Evolutionary conservation across 2,888 invertebrate species (phyloP).

Genomic region (Diaprepes abbreviatus): DNA sequence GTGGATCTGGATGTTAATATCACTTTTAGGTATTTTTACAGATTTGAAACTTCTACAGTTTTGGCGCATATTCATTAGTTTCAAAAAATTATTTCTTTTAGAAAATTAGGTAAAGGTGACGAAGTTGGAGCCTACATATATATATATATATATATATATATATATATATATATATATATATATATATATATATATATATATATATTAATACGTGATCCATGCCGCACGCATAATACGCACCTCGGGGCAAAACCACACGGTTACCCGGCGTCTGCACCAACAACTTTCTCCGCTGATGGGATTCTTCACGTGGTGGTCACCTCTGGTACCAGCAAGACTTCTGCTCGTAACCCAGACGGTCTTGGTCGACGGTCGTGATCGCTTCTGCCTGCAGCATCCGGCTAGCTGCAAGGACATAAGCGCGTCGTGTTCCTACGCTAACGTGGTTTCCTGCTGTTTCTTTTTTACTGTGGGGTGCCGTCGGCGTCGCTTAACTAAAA

Average conservation of each 20-base stretch:
- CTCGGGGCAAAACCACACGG: neutral
- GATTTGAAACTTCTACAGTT: no score
- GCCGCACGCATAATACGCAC: conserved; percentile 15
- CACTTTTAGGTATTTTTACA: no score
- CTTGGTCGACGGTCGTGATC: conserved; percentile 26
- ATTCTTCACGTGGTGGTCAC: conserved; percentile 31
- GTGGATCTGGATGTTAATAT: no score
- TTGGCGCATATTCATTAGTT: no score
- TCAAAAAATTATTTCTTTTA: no score
- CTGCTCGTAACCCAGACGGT: conserved; percentile 27
- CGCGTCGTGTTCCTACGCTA: neutral
- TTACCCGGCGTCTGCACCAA: conserved; percentile 12
- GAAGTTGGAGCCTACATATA: no score
- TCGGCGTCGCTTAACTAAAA: neutral
- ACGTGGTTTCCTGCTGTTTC: neutral
- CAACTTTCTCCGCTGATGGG: conserved; percentile 46
- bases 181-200: no score
- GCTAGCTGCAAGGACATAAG: neutral
- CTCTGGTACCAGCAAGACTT: conserved; percentile 21
- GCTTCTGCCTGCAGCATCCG: conserved; percentile 22
- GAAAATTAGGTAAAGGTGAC: no score
- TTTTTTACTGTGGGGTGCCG: neutral
- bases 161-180: no score
- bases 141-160: no score
- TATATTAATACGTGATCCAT: no score